Conservation (phyloP, 2,888 invertebrate species). For the Dromius quadrimaculatus region DNA sequence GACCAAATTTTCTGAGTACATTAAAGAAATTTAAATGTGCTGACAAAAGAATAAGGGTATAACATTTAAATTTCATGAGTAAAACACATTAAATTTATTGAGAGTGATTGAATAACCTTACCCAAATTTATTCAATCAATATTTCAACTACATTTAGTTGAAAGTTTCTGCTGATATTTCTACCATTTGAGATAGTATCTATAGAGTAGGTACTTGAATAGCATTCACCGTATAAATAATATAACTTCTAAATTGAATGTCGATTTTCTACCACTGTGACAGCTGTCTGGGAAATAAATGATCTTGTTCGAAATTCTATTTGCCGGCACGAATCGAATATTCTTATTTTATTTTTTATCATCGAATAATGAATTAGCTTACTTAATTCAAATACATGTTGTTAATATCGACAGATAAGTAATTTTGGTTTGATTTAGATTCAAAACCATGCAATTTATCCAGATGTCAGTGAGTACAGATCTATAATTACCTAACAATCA, state of each 20-base stretch:
- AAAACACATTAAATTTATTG: conserved; percentile 9
- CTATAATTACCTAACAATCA: no score
- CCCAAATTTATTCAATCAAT: conserved; percentile 26
- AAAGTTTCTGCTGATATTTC: conserved; percentile 15
- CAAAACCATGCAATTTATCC: no score
- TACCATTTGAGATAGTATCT: conserved; percentile 18
- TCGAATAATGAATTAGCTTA: conserved; percentile 20
- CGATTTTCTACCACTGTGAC: conserved; percentile 45
- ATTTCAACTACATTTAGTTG: conserved; percentile 32
- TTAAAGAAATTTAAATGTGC: conserved; percentile 3
- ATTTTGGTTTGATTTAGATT: no score
- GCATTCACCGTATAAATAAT: conserved; percentile 47
- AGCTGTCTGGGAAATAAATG: conserved; percentile 49
- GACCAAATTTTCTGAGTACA: no score
- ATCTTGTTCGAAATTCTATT: conserved; percentile 37
- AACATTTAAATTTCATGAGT: conserved; percentile 20
- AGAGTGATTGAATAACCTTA: conserved; percentile 20
- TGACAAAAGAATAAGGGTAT: conserved; percentile 25
- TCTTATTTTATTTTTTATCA: conserved; percentile 19
- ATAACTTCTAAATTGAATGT: conserved; percentile 48
- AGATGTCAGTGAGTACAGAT: no score
- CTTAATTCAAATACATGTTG: conserved; percentile 19
- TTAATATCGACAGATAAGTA: no score
- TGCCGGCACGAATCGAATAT: conserved; percentile 31
- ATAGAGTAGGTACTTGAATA: conserved; percentile 27